These are phyloP conservation scores for Synergus japonicus DNA, from an alignment of 2,888 invertebrate genomes.

Conservation along the genomic window DNA sequence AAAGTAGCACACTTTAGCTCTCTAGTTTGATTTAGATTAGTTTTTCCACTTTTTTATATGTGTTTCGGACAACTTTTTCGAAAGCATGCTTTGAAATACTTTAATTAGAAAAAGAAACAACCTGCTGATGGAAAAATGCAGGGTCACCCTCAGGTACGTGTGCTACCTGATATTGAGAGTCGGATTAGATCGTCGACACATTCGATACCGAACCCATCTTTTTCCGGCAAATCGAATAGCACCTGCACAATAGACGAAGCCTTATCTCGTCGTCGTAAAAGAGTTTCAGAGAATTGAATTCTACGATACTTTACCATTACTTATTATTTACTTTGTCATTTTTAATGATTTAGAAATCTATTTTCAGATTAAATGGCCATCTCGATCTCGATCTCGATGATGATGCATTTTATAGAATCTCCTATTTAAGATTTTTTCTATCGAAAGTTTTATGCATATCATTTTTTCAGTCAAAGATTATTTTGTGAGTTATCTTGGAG, in stretches of 20 bases:
- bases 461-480: too few species aligned
- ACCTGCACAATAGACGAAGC: conserved; percentile 57
- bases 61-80: neutral
- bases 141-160: conserved; percentile 18
- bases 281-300: conserved; percentile 18
- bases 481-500: too few species aligned
- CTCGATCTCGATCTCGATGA: neutral
- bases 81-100: neutral
- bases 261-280: conserved; percentile 48
- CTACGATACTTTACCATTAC: conserved; percentile 10
- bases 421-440: too few species aligned
- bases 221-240: conserved; percentile 42
- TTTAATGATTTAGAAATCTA: conserved; percentile 12
- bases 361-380: too few species aligned
- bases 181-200: conserved; percentile 34
- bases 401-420: neutral
- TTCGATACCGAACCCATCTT: conserved; percentile 37
- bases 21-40: neutral
- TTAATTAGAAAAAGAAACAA: neutral
- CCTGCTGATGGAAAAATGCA: neutral
- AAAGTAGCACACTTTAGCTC: neutral
- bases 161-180: conserved; percentile 32
- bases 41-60: too few species aligned
- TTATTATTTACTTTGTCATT: neutral
- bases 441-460: too few species aligned